A percentile compares a stretch with the other conserved stretches of the same genome.
Evolutionary conservation across 2,797 vertebrate genomes (phyloP).

Genomic region (Neosalanx taihuensis): DNA sequence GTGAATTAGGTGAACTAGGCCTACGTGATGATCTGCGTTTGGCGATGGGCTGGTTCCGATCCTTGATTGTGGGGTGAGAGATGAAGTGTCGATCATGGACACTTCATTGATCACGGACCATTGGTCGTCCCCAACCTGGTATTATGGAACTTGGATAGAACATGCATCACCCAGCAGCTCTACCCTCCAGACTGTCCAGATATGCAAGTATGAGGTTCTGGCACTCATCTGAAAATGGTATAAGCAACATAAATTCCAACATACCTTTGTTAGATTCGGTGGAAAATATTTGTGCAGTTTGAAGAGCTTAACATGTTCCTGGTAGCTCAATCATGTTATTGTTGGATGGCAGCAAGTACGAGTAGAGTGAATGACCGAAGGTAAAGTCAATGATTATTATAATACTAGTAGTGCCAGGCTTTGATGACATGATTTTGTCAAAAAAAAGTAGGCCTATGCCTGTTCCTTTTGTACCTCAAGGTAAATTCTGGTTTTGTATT

Average conservation of each 20-base stretch:
- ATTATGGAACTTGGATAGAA: conserved; percentile 61
- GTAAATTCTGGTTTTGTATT: background rate
- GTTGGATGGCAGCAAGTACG: background rate
- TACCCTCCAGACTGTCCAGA: conserved; percentile 14
- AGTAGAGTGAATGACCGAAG: background rate
- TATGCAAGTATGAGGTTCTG: conserved; percentile 13
- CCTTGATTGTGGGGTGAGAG: conserved; percentile 69
- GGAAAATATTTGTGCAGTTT: conserved; percentile 25
- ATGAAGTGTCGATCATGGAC: conserved; percentile 71
- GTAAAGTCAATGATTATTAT: background rate
- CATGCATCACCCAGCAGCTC: conserved; percentile 15
- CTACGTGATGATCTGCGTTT: conserved; percentile 37
- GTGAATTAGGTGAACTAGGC: too few species aligned
- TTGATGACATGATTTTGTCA: background rate
- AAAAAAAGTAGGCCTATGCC: background rate
- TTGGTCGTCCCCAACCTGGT: conserved; percentile 72
- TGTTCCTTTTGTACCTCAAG: background rate
- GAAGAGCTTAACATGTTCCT: conserved; percentile 1
- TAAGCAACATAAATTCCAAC: conserved; percentile 40
- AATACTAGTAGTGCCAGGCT: background rate
- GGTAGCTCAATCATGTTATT: background rate
- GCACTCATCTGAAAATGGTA: conserved; percentile 39
- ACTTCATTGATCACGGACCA: conserved; percentile 78
- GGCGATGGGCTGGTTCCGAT: conserved; percentile 64
- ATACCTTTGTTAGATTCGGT: conserved; percentile 37